Evolutionary conservation across 92 coral and sea anemone genomes (phyloP).

Genomic region (Galaxea fascicularis): DNA sequence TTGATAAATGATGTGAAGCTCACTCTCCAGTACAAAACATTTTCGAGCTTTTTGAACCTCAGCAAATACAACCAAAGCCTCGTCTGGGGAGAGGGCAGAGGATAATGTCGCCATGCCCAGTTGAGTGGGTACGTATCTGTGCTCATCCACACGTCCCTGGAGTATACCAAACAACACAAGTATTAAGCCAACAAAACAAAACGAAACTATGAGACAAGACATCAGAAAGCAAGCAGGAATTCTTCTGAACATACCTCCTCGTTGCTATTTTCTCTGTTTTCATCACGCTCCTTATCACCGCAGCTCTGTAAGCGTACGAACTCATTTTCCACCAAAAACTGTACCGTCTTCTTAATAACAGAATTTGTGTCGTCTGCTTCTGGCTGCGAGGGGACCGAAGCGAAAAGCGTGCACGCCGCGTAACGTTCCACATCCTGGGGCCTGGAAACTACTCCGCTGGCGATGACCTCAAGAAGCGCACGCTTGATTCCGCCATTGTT

Average conservation of each 20-base stretch:
- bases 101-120: constrained; percentile 97
- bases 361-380: constrained; percentile 59
- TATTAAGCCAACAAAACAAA: background rate
- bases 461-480: constrained; percentile 94
- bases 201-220: background rate
- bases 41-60: constrained; percentile 97
- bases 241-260: constrained; percentile 24
- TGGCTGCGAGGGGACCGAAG: constrained; percentile 75
- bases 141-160: constrained; percentile 39
- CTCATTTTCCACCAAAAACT: constrained; percentile 88
- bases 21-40: constrained; percentile 96
- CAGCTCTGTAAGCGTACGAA: constrained; percentile 82
- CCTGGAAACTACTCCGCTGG: constrained; percentile 92
- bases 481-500: constrained; percentile 91
- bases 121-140: constrained; percentile 90
- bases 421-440: constrained; percentile 95
- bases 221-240: background rate
- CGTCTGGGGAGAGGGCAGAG: constrained; percentile 95
- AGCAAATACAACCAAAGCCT: constrained; percentile 94
- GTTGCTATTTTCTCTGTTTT: constrained; percentile 25
- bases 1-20: constrained; percentile 94
- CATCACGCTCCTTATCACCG: constrained; percentile 53
- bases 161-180: background rate
- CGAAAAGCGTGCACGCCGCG: constrained; percentile 95
- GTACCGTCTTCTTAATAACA: constrained; percentile 74